Evolutionary conservation across 2,888 invertebrate genomes (phyloP), one percentile per base, ranked within the genome.

Genomic region (Byasa hedistus): DNA sequence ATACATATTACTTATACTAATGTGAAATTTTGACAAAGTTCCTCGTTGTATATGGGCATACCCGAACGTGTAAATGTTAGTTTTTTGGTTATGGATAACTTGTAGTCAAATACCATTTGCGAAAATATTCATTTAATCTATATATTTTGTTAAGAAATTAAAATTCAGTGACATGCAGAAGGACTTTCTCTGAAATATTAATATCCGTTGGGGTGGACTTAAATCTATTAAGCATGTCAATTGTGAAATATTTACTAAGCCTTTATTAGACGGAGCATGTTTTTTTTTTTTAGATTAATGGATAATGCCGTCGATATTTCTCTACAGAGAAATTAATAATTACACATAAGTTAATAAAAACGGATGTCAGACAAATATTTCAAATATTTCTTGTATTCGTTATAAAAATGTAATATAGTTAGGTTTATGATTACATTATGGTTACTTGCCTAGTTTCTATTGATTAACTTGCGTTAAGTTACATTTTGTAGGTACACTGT

Each of bases 381-480:
- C 61, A 17, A 61, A 61, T 24, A 57, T 57, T 27, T 66, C 39
- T 66, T 66, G 44, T 36, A 59, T 54, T 59, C 17, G 23, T 58
- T 54, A 32, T 32, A 48, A 58, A 48, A 7, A 62, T 62, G 59
- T 66, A 62, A 59, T 66, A 36, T 32, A 59, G 8, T 23, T 63
- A 61, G 19, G 27, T 57, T 44, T 55, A 51, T 51, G 21, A 36
- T 4, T 64, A 52, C n/a, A 56, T 44, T 58, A 57, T 54, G 59
- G 63, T 70, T 70, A 73, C 71, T 73, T 73, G 71, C 69, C 69
- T 69, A 71, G 73, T 74, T 72, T 64, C 64, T 69, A 52, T 32
- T 60, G 24, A 58, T 68, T 71, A 73, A 74, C 70, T 74, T 75
- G 73, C 69, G 73, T 70, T 74, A 71, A 72, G 69, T 71, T 68